These are phyloP conservation scores for Apogon hyalosoma DNA, from an alignment of 2,797 vertebrate genomes.

Conservation along the genomic window DNA sequence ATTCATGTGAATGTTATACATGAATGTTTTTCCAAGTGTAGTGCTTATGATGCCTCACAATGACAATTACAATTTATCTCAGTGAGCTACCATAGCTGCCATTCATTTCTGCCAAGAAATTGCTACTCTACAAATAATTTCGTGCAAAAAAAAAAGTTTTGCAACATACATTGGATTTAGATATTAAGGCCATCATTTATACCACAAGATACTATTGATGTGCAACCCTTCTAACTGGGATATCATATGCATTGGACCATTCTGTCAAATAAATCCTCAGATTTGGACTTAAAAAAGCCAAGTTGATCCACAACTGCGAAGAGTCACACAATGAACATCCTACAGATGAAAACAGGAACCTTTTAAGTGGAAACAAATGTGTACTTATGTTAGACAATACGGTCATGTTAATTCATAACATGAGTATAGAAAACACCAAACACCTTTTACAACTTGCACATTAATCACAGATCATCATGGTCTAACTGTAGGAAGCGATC, in stretches of 20 bases:
- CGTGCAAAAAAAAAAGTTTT: constrained; percentile 61
- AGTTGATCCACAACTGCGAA: constrained; percentile 22
- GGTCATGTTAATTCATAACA: constrained; percentile 22
- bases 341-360: constrained; percentile 12
- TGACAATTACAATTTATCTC: constrained; percentile 24
- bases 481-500: constrained; percentile 28
- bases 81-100: constrained; percentile 66
- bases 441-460: background rate
- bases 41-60: constrained; percentile 25
- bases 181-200: constrained; percentile 65
- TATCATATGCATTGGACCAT: background rate
- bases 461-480: constrained; percentile 2
- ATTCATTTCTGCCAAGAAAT: constrained; percentile 28
- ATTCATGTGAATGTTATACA: constrained; percentile 4
- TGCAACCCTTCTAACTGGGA: constrained; percentile 9
- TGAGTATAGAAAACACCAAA: constrained; percentile 8
- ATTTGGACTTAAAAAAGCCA: constrained; percentile 1
- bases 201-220: constrained; percentile 3
- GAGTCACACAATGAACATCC: constrained; percentile 6
- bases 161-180: constrained; percentile 23
- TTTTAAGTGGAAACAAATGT: background rate
- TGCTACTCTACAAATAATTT: constrained; percentile 34
- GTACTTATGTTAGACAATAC: constrained; percentile 20
- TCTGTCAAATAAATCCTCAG: constrained; percentile 5
- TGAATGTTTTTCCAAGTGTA: background rate